Conservation (phyloP, 2,888 invertebrate species). For the Ennomos quercinarius region DNA sequence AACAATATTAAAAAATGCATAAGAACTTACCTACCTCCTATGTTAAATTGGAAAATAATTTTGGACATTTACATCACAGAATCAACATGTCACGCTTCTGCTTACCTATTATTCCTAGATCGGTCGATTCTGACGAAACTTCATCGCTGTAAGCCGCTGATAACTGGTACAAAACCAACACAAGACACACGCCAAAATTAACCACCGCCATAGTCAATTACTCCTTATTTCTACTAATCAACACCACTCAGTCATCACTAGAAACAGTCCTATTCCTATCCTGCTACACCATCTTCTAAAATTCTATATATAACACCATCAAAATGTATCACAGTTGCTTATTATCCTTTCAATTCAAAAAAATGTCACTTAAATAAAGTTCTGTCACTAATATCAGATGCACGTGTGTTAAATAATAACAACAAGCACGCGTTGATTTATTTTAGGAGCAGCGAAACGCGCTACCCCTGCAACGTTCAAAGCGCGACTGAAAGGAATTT, state of each 20-base stretch:
- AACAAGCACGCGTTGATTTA: slow-evolving; percentile 59
- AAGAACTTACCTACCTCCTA: too few species aligned
- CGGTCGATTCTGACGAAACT: slow-evolving; percentile 70
- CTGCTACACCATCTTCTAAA: slow-evolving; percentile 36
- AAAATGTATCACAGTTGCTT: slow-evolving; percentile 26
- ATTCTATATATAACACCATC: slow-evolving; percentile 56
- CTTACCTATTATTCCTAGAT: slow-evolving; percentile 72
- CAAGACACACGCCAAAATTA: slow-evolving; percentile 75
- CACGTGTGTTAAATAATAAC: slow-evolving; percentile 47
- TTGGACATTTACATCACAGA: too few species aligned
- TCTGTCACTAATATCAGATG: slow-evolving; percentile 36
- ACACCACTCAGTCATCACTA: slow-evolving; percentile 67
- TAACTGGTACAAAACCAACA: slow-evolving; percentile 73
- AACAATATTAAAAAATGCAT: too few species aligned
- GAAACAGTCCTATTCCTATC: slow-evolving; percentile 4
- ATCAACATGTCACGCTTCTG: neutral
- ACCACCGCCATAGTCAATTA: slow-evolving; percentile 75
- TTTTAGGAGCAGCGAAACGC: slow-evolving; percentile 40
- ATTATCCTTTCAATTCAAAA: slow-evolving; percentile 1
- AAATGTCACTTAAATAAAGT: slow-evolving; percentile 12
- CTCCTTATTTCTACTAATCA: slow-evolving; percentile 63
- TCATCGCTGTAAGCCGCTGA: slow-evolving; percentile 68
- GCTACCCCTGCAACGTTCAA: slow-evolving; percentile 41
- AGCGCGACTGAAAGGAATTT: slow-evolving; percentile 51
- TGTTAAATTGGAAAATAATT: too few species aligned